A percentile compares a stretch with the other conserved stretches of the same genome.
Evolutionary conservation across 2,797 vertebrate species (phyloP).

Genomic region (Diglossa cyanea): DNA sequence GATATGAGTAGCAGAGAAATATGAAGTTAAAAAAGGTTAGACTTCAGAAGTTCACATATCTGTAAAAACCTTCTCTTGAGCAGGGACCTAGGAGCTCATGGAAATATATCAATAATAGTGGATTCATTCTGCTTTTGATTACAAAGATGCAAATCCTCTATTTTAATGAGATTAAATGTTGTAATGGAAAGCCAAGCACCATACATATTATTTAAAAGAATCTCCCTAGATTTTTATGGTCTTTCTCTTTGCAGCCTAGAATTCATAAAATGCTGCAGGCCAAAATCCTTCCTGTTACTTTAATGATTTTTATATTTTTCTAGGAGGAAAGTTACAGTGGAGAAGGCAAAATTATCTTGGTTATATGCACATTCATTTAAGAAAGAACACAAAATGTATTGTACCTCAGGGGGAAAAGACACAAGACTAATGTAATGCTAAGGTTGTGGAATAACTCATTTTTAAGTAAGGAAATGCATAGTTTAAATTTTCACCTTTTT

Average conservation of each 20-base stretch:
- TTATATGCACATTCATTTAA: constrained; percentile 51
- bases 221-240: not conserved
- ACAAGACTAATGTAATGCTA: constrained; percentile 5
- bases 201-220: not conserved
- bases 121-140: not conserved
- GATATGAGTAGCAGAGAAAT: not conserved
- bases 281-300: constrained; percentile 22
- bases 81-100: not conserved
- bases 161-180: not conserved
- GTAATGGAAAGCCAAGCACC: not conserved
- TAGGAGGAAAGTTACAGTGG: not conserved
- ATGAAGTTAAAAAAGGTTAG: not conserved
- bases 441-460: constrained; percentile 4
- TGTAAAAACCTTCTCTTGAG: not conserved
- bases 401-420: not conserved
- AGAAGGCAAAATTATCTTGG: constrained; percentile 33
- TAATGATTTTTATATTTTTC: constrained; percentile 17
- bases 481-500: not conserved
- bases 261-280: constrained; percentile 19
- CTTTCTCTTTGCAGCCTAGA: constrained; percentile 2
- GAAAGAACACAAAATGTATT: constrained; percentile 26
- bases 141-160: not conserved
- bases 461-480: constrained; percentile 13
- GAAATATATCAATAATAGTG: not conserved
- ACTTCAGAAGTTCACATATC: not conserved